Conservation (phyloP, 2,888 invertebrate species). For the Sclerodermus sp. region DNA sequence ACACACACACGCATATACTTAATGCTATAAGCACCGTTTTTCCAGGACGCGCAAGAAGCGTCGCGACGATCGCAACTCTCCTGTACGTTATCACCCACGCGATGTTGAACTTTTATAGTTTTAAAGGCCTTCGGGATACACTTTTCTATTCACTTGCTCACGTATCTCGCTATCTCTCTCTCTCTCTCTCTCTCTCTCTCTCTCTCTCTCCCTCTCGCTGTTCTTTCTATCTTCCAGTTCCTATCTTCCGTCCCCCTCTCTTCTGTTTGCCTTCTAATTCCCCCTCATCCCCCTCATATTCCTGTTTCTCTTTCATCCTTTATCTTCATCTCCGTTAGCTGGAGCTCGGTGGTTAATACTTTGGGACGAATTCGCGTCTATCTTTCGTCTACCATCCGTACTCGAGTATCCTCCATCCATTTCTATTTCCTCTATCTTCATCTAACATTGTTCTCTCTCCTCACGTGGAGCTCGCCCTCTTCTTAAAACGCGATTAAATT, state of each 20-base stretch:
- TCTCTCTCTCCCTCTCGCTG: background rate
- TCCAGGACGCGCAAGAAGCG: slow-evolving; percentile 4
- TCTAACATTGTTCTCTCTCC: no score
- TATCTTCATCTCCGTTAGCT: no score
- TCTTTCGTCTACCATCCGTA: no score
- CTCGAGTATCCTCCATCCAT: no score
- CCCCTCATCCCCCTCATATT: background rate
- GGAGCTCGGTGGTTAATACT: no score
- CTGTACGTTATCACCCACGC: slow-evolving; percentile 2
- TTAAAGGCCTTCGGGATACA: slow-evolving; percentile 21
- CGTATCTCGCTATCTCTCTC: background rate
- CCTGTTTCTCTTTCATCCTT: no score
- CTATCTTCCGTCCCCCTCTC: background rate
- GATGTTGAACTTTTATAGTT: slow-evolving; percentile 44
- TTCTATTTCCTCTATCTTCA: no score
- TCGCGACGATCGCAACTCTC: slow-evolving; percentile 5
- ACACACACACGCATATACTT: no score
- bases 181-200: slow-evolving; percentile 3
- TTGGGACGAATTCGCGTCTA: no score
- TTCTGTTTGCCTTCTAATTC: background rate
- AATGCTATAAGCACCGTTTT: slow-evolving; percentile 5
- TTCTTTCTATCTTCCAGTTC: background rate
- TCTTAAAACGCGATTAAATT: no score
- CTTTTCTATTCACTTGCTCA: background rate
- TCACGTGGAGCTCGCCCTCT: no score